Conservation (phyloP, 2,113 vertebrate species). For the Callocephalon fimbriatum region DNA sequence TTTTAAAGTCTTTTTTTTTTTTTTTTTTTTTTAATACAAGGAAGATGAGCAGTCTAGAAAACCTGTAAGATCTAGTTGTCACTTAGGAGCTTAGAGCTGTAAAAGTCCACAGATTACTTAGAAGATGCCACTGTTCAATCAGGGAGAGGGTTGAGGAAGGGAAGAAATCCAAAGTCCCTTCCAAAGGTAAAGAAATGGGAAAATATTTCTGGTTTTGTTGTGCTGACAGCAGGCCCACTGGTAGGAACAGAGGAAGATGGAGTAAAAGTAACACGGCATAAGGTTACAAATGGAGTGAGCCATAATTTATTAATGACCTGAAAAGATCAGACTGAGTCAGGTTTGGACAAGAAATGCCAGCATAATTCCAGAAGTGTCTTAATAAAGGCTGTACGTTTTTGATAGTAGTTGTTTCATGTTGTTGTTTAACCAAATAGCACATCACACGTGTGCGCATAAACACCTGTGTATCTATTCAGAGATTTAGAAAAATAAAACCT, state of each 20-base stretch:
- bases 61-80: not conserved
- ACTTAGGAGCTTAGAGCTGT: not conserved
- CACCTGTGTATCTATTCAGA: not conserved
- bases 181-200: not conserved
- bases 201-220: not conserved
- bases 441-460: fast-evolving
- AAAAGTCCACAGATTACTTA: not conserved
- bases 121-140: not conserved
- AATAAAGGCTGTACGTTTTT: not conserved
- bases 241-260: not conserved
- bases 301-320: conserved; percentile 70
- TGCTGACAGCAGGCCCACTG: not conserved
- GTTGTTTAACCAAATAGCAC: not conserved
- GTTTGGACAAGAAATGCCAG: not conserved
- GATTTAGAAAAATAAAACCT: not conserved
- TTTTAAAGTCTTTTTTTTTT: not conserved
- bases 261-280: not conserved
- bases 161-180: not conserved
- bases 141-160: not conserved
- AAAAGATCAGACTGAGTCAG: not conserved
- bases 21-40: not conserved
- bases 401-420: not conserved
- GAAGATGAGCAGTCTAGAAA: not conserved
- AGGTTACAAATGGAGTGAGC: conserved; percentile 48
- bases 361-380: not conserved